Percentiles rank a stretch among this genome's conserved stretches.
Evolutionary conservation across 2,888 invertebrate species (phyloP).

Genomic region (Sesia bembeciformis): DNA sequence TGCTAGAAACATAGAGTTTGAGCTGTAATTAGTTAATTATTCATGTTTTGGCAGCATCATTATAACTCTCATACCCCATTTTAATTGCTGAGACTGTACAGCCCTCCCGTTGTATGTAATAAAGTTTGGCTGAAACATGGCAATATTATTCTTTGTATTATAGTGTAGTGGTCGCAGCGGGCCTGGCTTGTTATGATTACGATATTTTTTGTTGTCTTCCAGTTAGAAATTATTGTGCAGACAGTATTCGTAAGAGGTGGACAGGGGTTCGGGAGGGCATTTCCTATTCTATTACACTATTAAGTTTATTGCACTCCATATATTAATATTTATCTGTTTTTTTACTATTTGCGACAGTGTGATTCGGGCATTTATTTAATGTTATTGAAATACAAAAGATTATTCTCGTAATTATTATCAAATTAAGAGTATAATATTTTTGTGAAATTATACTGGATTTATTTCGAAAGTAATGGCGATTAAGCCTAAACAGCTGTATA

Average conservation of each 20-base stretch:
- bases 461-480: too few relatives aligned
- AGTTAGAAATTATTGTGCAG: constrained; percentile 28
- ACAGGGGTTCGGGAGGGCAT: constrained; percentile 53
- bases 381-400: neutral
- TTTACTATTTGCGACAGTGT: constrained; percentile 4
- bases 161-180: neutral
- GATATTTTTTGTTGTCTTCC: constrained; percentile 26
- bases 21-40: neutral
- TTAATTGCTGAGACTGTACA: constrained; percentile 24
- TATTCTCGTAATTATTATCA: neutral
- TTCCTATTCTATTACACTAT: constrained; percentile 64
- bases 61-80: constrained; percentile 19
- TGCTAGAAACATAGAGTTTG: too few relatives aligned
- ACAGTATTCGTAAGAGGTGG: constrained; percentile 51
- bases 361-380: constrained; percentile 12
- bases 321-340: neutral
- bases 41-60: constrained; percentile 28
- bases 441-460: too few relatives aligned
- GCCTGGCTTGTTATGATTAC: constrained; percentile 7
- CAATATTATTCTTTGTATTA: constrained; percentile 1
- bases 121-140: neutral
- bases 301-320: constrained; percentile 65
- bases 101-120: constrained; percentile 22
- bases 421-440: too few relatives aligned
- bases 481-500: too few relatives aligned